Evolutionary conservation across 2,888 invertebrate genomes (phyloP), one percentile per base, ranked within the genome.

Genomic region (Aproaerema taeniolella): DNA sequence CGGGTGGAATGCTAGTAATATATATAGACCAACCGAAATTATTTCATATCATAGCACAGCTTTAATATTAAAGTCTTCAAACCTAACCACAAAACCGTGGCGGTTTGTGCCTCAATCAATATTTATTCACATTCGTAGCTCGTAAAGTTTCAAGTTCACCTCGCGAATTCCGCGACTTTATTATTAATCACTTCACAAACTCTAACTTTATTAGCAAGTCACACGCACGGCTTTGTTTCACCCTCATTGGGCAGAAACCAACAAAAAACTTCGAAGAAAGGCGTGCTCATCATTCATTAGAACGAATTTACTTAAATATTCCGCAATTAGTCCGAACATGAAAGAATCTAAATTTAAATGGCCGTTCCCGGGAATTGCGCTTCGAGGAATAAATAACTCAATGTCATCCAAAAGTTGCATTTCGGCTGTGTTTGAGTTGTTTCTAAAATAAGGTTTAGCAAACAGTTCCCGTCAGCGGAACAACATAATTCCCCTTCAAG

Each of bases 401-500:
- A 20, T 30, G 37, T 20, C 37, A 13, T 29, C 13, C 37, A 20
- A 28, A 35, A 28, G 28, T 35, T 15, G 29, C 11, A 37, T 20
- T 30, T 30, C 30, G 12, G 11, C 20, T 8, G 37, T 29, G 8
- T 9, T 37, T 37, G 20, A n/a, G 7, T 30, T 20, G 30, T 49
- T 52, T 38, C 51, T 48, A 47, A 42, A 49, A 53, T 55, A 52
- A 44, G 46, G 52, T 55, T 51, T 45, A 61, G 52, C 57, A 64
- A 64, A 64, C 61, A 57, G 56, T 58, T 48, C 46, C 52, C 55
- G 55, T 52, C 50, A 54, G 52, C 51, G 53, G 52, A 63, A 74
- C 67, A 66, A 58, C 64, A 50, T 55, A 52, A 55, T 73, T 60
- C 58, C 58, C 68, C 48, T 44, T 49, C 49, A 53, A 43, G 46